Evolutionary conservation across 1,140 invertebrate genomes (phyloP).

Genomic region (Hesperophylax magnus): DNA sequence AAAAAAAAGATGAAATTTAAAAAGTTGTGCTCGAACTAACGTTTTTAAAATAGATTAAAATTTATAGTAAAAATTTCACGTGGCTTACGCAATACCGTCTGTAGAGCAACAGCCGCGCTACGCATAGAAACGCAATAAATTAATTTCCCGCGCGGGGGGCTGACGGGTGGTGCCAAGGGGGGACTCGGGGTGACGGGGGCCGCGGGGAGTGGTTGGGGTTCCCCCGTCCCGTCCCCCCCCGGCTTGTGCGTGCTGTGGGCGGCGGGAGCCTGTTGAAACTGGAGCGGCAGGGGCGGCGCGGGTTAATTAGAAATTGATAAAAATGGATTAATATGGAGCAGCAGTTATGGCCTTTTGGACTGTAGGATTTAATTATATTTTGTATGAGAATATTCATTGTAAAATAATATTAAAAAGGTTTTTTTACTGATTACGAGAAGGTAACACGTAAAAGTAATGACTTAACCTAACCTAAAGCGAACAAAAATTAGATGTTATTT

Average conservation of each 20-base stretch:
- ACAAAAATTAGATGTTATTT: too few relatives aligned
- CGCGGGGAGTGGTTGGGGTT: not conserved
- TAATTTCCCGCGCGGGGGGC: slow-evolving; percentile 53
- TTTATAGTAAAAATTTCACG: too few relatives aligned
- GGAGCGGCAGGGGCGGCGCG: slow-evolving; percentile 48
- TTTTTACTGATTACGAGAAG: too few relatives aligned
- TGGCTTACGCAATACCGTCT: slow-evolving; percentile 14
- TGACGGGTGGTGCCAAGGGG: slow-evolving; percentile 9
- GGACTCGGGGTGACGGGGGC: slow-evolving; percentile 2
- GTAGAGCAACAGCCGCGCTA: slow-evolving; percentile 57
- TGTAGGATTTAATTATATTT: too few relatives aligned
- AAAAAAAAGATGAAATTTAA: too few relatives aligned
- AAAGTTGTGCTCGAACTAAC: too few relatives aligned
- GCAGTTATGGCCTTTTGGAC: too few relatives aligned
- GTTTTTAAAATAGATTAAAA: too few relatives aligned
- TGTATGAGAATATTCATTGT: too few relatives aligned
- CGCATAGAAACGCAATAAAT: slow-evolving; percentile 59
- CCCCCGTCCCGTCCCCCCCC: not conserved
- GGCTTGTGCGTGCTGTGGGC: slow-evolving; percentile 20
- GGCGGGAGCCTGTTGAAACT: slow-evolving; percentile 55
- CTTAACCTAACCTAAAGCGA: too few relatives aligned
- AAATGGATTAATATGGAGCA: slow-evolving; percentile 11
- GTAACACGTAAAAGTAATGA: too few relatives aligned
- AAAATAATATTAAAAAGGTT: too few relatives aligned
- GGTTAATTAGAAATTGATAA: slow-evolving; percentile 57